Evolutionary conservation across 2,113 vertebrate species (phyloP).

Genomic region (Heterotis niloticus): DNA sequence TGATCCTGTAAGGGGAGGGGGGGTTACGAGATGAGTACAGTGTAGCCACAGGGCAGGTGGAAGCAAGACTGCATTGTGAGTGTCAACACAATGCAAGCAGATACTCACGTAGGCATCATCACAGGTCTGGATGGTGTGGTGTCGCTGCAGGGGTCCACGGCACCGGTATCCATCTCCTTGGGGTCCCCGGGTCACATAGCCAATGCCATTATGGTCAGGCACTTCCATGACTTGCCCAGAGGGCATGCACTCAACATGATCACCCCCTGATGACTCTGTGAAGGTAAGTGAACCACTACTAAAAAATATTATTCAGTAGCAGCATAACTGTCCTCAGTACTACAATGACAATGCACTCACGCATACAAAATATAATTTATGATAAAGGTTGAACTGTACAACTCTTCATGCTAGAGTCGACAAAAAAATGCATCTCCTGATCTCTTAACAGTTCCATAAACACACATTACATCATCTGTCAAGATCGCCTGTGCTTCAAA

Average conservation of each 20-base stretch:
- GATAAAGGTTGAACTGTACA: too few species aligned
- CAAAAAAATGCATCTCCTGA: too few species aligned
- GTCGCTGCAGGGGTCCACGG: slow-evolving; percentile 82
- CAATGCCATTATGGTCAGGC: slow-evolving; percentile 79
- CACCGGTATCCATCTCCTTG: slow-evolving; percentile 72
- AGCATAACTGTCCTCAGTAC: too few species aligned
- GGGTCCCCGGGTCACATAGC: slow-evolving; percentile 63
- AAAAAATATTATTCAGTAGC: too few species aligned
- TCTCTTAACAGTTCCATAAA: too few species aligned
- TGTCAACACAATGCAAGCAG: background rate
- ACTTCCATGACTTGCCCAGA: slow-evolving; percentile 78
- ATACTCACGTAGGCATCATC: slow-evolving; percentile 92
- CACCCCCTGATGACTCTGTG: slow-evolving; percentile 50
- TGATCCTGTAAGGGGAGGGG: slow-evolving; percentile 75
- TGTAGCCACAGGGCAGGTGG: too few species aligned
- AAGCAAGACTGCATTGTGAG: too few species aligned
- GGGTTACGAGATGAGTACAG: background rate
- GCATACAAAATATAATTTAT: too few species aligned
- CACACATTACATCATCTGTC: too few species aligned
- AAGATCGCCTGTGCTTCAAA: too few species aligned
- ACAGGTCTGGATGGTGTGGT: slow-evolving; percentile 96
- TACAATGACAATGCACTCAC: too few species aligned
- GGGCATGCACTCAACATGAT: slow-evolving; percentile 76
- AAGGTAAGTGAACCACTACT: background rate
- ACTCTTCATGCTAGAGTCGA: too few species aligned